Conservation (phyloP, 2,888 invertebrate genomes). For the Temnothorax unifasciatus region DNA sequence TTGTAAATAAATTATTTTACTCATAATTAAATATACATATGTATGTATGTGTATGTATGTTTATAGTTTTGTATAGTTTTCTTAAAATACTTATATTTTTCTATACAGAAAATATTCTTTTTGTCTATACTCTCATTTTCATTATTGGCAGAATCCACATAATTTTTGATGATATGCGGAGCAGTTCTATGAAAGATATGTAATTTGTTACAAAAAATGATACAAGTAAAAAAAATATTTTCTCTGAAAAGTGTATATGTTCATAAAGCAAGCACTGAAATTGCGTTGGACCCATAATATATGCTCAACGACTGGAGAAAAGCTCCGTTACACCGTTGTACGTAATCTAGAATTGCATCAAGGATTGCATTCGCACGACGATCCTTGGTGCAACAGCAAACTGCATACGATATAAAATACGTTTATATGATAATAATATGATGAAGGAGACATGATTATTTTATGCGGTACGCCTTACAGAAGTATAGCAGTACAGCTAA, state of each 20-base stretch:
- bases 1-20: too few species aligned
- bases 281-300: constrained; percentile 64
- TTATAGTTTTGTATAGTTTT: constrained; percentile 51
- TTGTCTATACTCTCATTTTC: constrained; percentile 63
- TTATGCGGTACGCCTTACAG: constrained; percentile 77
- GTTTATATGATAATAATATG: constrained; percentile 72
- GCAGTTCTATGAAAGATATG: constrained; percentile 66
- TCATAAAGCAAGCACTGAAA: constrained; percentile 64
- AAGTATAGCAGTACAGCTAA: constrained; percentile 73
- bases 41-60: constrained; percentile 1
- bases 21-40: background rate
- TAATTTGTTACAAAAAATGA: constrained; percentile 68
- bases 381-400: constrained; percentile 77
- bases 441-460: constrained; percentile 80
- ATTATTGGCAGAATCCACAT: constrained; percentile 66
- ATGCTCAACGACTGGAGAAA: constrained; percentile 64
- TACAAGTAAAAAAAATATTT: constrained; percentile 62
- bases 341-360: constrained; percentile 78
- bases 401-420: constrained; percentile 71
- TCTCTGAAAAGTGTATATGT: constrained; percentile 47
- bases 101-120: constrained; percentile 33
- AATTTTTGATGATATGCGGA: constrained; percentile 63
- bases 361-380: constrained; percentile 62
- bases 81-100: constrained; percentile 59
- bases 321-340: constrained; percentile 77